Base-by-base conservation (phyloP, 1,140 invertebrate species). In the Ostrea edulis region DNA sequence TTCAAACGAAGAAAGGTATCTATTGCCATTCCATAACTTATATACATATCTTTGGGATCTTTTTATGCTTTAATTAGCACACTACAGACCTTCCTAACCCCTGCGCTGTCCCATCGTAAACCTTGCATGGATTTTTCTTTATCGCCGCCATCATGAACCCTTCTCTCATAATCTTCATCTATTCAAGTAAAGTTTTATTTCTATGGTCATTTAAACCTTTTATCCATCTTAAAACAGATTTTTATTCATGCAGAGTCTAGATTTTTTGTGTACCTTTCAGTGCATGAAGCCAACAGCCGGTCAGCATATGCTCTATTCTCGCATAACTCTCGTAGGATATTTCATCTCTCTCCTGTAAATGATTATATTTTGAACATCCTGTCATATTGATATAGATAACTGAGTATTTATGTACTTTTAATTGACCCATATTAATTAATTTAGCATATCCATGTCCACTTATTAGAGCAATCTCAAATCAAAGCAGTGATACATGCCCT, bases 291-390 rank as follows among this genome's bases (percentile, higher is more conserved):
- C 95, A 95, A 82, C 93, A 94, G 14, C 93, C 94, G 9, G 93
- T 95, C 25, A 95, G 91, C 86, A 95, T 94, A 86, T 95, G 94
- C 89, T 95, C 95, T 55, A 95, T 95, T 52, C 95, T 89, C 11
- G 93, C 92, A 89, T 95, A 95, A 85, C 93, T 95, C 84, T 94
- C 95, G 89, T 92, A 94, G 81, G 93, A 92, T 58, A 95, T 94
- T 83, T 94, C 94, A 90, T 94, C 93, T 83, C 90, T 87, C 85
- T 95, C 95, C 93, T 94, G 81, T 22, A 90, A 62, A n/a, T 7
- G 14, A 20, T 44, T 44, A 44, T 62, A 62, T 62, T 62, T 62
- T 7, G 17, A 62, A 62, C 55, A 62, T 17, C 7, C 17, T 62
- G 17, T 20, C 17, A 62, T 62, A 17, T 62, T 62, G 55, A 62